These are phyloP conservation scores for Anolis carolinensis DNA, from an alignment of 2,113 vertebrate genomes.

Conservation along the genomic window DNA sequence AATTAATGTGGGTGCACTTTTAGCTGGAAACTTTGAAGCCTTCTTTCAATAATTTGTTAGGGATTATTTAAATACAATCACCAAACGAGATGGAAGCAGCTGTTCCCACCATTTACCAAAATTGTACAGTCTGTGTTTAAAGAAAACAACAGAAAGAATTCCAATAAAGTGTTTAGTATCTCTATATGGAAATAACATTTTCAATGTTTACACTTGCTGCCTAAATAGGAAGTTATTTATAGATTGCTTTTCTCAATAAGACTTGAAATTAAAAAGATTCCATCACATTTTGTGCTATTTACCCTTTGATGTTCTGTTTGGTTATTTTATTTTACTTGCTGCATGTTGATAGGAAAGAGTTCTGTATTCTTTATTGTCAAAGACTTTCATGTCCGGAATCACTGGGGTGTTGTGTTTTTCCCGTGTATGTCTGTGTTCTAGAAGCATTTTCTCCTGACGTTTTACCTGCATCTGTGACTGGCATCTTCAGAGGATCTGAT, in stretches of 20 bases:
- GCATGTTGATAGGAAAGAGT: too few species aligned
- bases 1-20: slow-evolving; percentile 38
- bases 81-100: not conserved
- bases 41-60: slow-evolving; percentile 17
- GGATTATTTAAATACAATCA: slow-evolving; percentile 34
- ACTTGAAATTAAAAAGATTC: not conserved
- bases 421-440: too few species aligned
- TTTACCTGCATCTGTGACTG: too few species aligned
- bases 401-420: too few species aligned
- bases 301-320: not conserved
- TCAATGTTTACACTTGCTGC: not conserved
- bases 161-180: slow-evolving; percentile 32
- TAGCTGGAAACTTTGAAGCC: slow-evolving; percentile 37
- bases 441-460: too few species aligned
- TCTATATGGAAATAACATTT: slow-evolving; percentile 34
- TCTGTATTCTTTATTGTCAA: too few species aligned
- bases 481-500: too few species aligned
- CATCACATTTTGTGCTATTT: slow-evolving; percentile 7
- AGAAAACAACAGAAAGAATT: slow-evolving; percentile 23
- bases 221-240: slow-evolving; percentile 5
- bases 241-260: slow-evolving; percentile 3
- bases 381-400: too few species aligned
- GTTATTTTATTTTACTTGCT: not conserved
- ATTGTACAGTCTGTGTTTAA: slow-evolving; percentile 27
- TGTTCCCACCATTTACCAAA: slow-evolving; percentile 11